Base-by-base conservation (phyloP, 2,888 invertebrate genomes). In the Tetheella fluctuosa region DNA sequence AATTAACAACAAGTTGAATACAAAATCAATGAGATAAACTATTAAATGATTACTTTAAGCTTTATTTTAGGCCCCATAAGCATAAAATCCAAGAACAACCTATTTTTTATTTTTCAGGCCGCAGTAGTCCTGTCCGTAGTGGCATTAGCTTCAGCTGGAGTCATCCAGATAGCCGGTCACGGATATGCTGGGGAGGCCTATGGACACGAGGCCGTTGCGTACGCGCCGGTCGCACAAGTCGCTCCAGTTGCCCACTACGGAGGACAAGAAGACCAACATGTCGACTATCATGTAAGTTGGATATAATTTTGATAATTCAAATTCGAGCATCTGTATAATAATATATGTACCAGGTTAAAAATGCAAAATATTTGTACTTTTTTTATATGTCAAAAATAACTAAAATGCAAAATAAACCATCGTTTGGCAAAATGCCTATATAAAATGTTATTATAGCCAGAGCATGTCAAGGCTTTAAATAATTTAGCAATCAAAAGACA, bases 261-360 rank as follows among this genome's bases (percentile, higher is more conserved):
- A 59, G 84, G 81, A 62, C 89, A 89, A 58, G 92, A 90, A 20
- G 91, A 91, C 61, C 86, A 88, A 63, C 91, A 90, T 74, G 91
- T 92, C 66, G 92, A 91, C 82, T 92, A 91, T 63, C 91, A 92
- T 71, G 92, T 92, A 75, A 89, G 91, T 77, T 64, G 28, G 1
- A 13, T 17, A 55, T 1, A 17, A 2, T 30, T 12, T 48, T 37
- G 15, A 2, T 17, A 52, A n/a, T n/a, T n/a, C n/a, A n/a, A n/a
- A n/a, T n/a, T n/a, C n/a, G n/a, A n/a, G n/a, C n/a, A n/a, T n/a
- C n/a, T n/a, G n/a, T n/a, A n/a, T n/a, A n/a, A n/a, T n/a, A n/a
- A n/a, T n/a, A n/a, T n/a, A n/a, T n/a, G n/a, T n/a, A n/a, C n/a
- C n/a, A n/a, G n/a, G n/a, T n/a, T n/a, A n/a, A n/a, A n/a, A n/a